These are phyloP conservation scores for Jordanella pulchra DNA, from an alignment of 2,797 vertebrate species.

Conservation along the genomic window DNA sequence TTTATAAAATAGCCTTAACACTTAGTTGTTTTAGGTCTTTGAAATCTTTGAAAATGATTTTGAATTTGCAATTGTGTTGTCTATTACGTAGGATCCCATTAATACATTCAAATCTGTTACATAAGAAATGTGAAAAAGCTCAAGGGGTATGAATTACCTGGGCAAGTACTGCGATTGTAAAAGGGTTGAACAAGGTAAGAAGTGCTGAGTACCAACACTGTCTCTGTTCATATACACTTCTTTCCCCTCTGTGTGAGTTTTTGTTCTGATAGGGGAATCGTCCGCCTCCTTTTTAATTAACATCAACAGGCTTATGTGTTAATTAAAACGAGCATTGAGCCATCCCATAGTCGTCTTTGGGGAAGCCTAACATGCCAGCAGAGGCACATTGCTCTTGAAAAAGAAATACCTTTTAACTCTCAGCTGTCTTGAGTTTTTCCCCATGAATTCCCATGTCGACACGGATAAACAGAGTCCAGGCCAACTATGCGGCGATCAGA, in stretches of 20 bases:
- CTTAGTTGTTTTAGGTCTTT: not conserved
- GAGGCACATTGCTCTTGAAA: slow-evolving; percentile 50
- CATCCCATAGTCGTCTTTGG: slow-evolving; percentile 59
- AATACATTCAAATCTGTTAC: not conserved
- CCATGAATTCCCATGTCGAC: slow-evolving; percentile 48
- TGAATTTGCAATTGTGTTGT: not conserved
- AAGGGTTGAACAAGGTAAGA: slow-evolving; percentile 32
- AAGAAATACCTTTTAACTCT: slow-evolving; percentile 47
- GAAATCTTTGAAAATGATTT: not conserved
- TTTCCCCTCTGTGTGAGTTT: slow-evolving; percentile 55
- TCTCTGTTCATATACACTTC: slow-evolving; percentile 38
- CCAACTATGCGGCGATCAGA: slow-evolving; percentile 67
- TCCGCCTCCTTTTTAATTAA: slow-evolving; percentile 80
- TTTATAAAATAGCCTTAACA: not conserved
- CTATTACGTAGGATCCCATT: not conserved
- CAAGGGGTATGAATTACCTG: not conserved
- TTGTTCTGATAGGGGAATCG: slow-evolving; percentile 61
- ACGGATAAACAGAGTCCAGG: slow-evolving; percentile 56
- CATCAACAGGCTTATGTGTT: slow-evolving; percentile 74
- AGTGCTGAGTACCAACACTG: slow-evolving; percentile 15
- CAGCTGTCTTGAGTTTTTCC: slow-evolving; percentile 49
- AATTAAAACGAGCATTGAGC: slow-evolving; percentile 78
- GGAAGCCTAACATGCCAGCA: slow-evolving; percentile 61
- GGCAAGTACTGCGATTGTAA: slow-evolving; percentile 20
- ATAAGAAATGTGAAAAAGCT: not conserved